A percentile compares a stretch with the other conserved stretches of the same genome.
Evolutionary conservation across 2,797 vertebrate genomes (phyloP).

Genomic region (Sebastes nivosus): DNA sequence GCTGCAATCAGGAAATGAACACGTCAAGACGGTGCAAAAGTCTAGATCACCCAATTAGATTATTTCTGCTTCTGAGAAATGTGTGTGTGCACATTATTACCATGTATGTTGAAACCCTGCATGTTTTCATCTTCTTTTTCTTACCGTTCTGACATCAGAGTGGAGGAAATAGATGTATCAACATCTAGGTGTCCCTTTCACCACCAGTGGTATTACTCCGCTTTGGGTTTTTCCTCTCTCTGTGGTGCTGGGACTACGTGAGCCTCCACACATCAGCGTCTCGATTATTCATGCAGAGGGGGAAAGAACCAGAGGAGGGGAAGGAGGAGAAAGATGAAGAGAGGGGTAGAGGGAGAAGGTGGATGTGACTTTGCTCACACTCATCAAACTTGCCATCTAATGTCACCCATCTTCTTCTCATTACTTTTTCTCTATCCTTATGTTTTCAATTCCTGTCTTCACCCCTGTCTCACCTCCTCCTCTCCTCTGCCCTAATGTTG

Average conservation of each 20-base stretch:
- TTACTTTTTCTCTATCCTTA: not conserved
- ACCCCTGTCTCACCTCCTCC: not conserved
- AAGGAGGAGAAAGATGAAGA: not conserved
- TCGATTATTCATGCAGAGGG: slow-evolving; percentile 4
- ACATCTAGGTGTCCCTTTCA: not conserved
- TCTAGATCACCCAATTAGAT: not conserved
- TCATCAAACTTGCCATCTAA: not conserved
- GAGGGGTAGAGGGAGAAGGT: not conserved
- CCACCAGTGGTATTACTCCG: not conserved
- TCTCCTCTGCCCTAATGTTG: slow-evolving; percentile 8
- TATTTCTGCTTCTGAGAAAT: not conserved
- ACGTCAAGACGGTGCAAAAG: not conserved
- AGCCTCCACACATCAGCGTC: slow-evolving; percentile 48
- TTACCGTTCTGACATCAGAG: not conserved
- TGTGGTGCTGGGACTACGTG: slow-evolving; percentile 47
- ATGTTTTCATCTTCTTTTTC: not conserved
- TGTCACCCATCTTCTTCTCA: not conserved
- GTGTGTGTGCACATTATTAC: not conserved
- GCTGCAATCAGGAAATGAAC: no score
- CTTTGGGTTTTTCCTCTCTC: not conserved
- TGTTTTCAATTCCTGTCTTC: not conserved
- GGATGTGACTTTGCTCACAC: slow-evolving; percentile 48
- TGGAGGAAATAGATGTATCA: not conserved
- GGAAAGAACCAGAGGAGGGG: not conserved
- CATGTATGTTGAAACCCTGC: not conserved